Evolutionary conservation across 2,888 invertebrate genomes (phyloP).

Genomic region (Idaea biselata): DNA sequence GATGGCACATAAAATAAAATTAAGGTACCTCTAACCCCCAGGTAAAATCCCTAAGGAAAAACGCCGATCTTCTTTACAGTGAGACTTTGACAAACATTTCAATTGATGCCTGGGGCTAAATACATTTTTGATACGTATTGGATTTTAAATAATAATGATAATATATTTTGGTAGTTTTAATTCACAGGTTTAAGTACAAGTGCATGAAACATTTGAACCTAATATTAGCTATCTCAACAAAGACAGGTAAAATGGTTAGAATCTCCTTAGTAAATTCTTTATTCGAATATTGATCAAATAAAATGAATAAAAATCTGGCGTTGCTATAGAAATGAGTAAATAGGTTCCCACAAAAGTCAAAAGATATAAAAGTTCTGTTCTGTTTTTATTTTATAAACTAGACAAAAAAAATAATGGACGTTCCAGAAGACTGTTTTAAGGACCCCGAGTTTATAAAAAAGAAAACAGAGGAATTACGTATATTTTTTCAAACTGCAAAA

Average conservation of each 20-base stretch:
- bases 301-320: slow-evolving; percentile 27
- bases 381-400: slow-evolving; percentile 2
- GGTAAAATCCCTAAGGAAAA: no score
- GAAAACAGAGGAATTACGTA: slow-evolving; percentile 53
- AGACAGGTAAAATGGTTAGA: background rate
- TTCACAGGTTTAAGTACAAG: no score
- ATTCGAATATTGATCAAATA: slow-evolving; percentile 51
- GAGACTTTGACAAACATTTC: no score
- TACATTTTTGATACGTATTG: no score
- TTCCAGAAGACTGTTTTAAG: slow-evolving; percentile 30
- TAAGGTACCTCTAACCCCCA: no score
- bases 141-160: no score
- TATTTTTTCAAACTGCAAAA: slow-evolving; percentile 61
- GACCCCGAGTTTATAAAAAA: slow-evolving; percentile 50
- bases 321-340: slow-evolving; percentile 44
- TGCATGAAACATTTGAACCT: no score
- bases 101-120: no score
- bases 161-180: no score
- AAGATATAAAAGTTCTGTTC: slow-evolving; percentile 4
- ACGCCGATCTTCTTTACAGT: no score
- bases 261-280: slow-evolving; percentile 6
- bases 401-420: slow-evolving; percentile 37
- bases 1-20: no score
- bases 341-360: slow-evolving; percentile 13
- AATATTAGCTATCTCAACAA: no score